Evolutionary conservation across 2,113 vertebrate genomes (phyloP).

Genomic region (Leucopternis melanops): DNA sequence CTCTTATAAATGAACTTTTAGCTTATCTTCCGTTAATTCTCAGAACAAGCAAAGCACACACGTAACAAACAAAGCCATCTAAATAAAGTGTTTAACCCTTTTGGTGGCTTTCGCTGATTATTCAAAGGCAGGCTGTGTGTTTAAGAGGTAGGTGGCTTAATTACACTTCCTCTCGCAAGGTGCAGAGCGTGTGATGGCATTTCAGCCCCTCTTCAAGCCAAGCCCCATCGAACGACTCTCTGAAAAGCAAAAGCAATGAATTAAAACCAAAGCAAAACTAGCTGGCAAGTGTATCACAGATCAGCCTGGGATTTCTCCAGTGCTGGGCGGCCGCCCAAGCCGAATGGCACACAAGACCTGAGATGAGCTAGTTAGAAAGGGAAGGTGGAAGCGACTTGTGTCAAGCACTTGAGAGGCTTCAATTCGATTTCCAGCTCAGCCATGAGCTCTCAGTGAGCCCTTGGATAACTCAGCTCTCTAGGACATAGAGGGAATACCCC

Average conservation of each 20-base stretch:
- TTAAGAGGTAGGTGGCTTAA: neutral
- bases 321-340: fast-evolving
- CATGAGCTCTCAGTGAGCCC: neutral
- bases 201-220: neutral
- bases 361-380: neutral
- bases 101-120: neutral
- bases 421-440: neutral
- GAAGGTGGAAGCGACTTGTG: fast-evolving
- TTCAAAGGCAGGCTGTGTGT: neutral
- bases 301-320: neutral
- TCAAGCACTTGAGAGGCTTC: neutral
- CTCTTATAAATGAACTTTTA: slow-evolving; percentile 85
- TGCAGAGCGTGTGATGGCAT: neutral
- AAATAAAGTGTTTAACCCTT: slow-evolving; percentile 79
- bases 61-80: slow-evolving; percentile 74
- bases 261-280: neutral
- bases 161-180: neutral
- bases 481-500: neutral
- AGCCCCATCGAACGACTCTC: neutral
- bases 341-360: neutral
- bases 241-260: neutral
- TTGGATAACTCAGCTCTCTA: neutral
- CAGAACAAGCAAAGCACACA: slow-evolving; percentile 73
- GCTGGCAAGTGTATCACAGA: neutral
- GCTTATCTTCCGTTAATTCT: slow-evolving; percentile 83